A percentile compares a stretch with the other conserved stretches of the same genome.
Conservation (phyloP, 2,113 vertebrate genomes). For the Dicaeum eximium region DNA sequence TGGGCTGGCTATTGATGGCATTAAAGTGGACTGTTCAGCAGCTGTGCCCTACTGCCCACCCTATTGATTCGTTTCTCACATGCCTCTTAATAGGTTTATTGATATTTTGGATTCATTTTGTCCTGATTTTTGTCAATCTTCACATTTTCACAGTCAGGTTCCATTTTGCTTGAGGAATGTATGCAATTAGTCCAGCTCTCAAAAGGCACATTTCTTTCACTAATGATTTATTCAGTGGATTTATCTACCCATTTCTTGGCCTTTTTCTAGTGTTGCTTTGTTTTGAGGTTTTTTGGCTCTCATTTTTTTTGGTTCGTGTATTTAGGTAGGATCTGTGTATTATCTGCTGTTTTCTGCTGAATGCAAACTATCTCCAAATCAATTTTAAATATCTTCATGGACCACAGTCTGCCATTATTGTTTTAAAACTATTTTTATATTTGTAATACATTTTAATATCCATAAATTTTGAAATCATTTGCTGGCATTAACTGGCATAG, state of each 20-base stretch:
- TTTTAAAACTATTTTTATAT: background rate
- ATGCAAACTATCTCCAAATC: background rate
- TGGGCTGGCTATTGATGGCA: slow-evolving; percentile 16
- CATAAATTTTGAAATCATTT: background rate
- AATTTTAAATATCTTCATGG: background rate
- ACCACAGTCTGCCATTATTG: background rate
- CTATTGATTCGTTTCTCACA: slow-evolving; percentile 19
- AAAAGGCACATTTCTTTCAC: background rate
- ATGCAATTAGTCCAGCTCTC: slow-evolving; percentile 34
- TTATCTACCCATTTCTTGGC: background rate
- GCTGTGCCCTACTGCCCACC: slow-evolving; percentile 25
- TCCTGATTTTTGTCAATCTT: slow-evolving; percentile 25
- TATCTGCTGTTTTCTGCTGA: background rate
- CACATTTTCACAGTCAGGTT: slow-evolving; percentile 29
- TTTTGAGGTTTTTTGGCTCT: background rate
- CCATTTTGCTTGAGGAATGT: slow-evolving; percentile 3
- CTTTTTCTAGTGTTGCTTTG: background rate
- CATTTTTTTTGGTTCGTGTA: background rate
- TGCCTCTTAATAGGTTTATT: slow-evolving; percentile 56
- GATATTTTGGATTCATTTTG: slow-evolving; percentile 54
- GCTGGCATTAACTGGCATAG: background rate
- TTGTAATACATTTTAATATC: background rate
- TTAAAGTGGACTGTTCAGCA: slow-evolving; percentile 31
- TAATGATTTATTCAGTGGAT: background rate
- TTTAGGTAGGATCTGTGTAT: background rate